phyloP scores from a whole-genome alignment of 1,140 invertebrate genomes.

The Tetranychus cinnabarinus region DNA sequence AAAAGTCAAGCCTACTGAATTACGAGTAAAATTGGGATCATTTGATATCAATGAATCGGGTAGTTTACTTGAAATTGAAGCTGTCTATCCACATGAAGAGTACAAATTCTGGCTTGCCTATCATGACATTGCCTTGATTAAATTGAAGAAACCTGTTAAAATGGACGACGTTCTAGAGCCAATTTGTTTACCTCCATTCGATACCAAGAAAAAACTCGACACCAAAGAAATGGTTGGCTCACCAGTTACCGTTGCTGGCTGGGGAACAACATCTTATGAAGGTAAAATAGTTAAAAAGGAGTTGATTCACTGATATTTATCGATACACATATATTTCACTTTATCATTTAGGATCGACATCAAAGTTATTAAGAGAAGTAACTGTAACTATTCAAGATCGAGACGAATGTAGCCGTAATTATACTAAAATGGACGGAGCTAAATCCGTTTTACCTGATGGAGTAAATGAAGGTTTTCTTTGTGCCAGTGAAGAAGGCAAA shows the following conservation, averaged over 20 bases:
- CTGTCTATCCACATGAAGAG: conserved; percentile 9
- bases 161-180: conserved; percentile 7
- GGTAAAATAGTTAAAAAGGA: background rate
- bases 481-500: conserved; percentile 48
- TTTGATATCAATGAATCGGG: conserved; percentile 1
- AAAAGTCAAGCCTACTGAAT: background rate
- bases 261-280: conserved; percentile 54
- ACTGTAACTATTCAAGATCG: background rate
- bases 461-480: conserved; percentile 40
- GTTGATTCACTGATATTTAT: background rate
- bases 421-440: background rate
- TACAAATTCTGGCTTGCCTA: conserved; percentile 6
- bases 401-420: conserved; percentile 1
- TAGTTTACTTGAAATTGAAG: background rate
- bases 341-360: background rate
- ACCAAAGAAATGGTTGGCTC: conserved; percentile 25
- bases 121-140: conserved; percentile 14
- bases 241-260: conserved; percentile 47
- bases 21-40: conserved; percentile 4
- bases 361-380: conserved; percentile 1
- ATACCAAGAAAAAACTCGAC: background rate
- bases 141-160: background rate
- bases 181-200: conserved; percentile 7
- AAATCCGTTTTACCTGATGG: conserved; percentile 14
- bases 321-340: background rate